A percentile compares a stretch with the other conserved stretches of the same genome.
Conservation (phyloP, 1,140 invertebrate genomes). For the Eurosta solidaginis region DNA sequence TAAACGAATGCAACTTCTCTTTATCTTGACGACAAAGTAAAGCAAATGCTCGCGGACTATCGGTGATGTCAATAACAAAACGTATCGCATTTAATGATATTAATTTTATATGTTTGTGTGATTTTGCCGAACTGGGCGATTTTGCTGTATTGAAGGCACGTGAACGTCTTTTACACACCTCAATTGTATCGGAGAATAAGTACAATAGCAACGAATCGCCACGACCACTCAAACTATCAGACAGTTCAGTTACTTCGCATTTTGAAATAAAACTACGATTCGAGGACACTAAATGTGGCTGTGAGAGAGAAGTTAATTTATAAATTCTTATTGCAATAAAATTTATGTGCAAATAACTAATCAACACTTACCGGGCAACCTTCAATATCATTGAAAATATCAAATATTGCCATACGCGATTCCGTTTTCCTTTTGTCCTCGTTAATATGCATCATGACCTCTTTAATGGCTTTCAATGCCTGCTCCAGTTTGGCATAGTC, state of each 20-base stretch:
- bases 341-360: not conserved
- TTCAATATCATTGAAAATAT: conserved; percentile 97
- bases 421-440: conserved; percentile 96
- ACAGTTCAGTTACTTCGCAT: conserved; percentile 87
- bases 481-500: conserved; percentile 84
- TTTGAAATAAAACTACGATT: conserved; percentile 86
- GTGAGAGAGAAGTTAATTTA: conserved; percentile 1
- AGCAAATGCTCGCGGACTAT: conserved; percentile 87
- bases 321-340: conserved; percentile 29
- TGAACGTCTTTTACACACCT: conserved; percentile 87
- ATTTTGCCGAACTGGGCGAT: conserved; percentile 74
- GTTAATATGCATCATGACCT: conserved; percentile 95
- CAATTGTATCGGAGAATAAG: conserved; percentile 91
- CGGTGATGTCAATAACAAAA: conserved; percentile 82
- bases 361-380: conserved; percentile 83
- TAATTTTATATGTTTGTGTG: conserved; percentile 89
- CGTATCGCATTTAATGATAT: conserved; percentile 86
- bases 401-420: conserved; percentile 92
- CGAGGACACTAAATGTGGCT: conserved; percentile 87
- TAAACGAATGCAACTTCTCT: conserved; percentile 87
- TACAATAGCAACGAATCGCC: conserved; percentile 88
- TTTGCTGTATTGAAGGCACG: conserved; percentile 74
- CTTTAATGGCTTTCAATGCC: conserved; percentile 84
- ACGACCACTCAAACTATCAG: conserved; percentile 81
- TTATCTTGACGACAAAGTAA: conserved; percentile 81